Conservation (phyloP, 2,888 invertebrate genomes). For the Eumerus sabulonum region DNA sequence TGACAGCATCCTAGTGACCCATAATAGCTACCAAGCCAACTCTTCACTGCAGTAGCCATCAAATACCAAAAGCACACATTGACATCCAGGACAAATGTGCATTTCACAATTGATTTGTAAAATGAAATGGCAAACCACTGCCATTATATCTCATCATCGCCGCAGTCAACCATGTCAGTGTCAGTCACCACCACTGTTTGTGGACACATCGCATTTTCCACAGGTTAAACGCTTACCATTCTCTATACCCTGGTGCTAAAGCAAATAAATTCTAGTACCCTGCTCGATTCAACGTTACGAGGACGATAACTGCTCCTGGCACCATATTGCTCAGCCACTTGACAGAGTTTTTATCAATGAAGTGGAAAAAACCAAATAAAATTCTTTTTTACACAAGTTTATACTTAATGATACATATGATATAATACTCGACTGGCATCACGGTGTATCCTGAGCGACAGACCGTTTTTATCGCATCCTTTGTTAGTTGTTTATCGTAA, state of each 20-base stretch:
- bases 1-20: no score
- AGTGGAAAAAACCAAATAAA: no score
- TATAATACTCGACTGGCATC: no score
- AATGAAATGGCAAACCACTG: constrained; percentile 42
- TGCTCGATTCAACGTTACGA: background rate
- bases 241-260: constrained; percentile 16
- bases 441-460: constrained; percentile 27
- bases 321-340: constrained; percentile 38
- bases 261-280: constrained; percentile 31
- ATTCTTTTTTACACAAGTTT: no score
- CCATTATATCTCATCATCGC: constrained; percentile 12
- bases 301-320: constrained; percentile 4
- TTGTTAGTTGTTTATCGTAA: constrained; percentile 41
- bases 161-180: constrained; percentile 28
- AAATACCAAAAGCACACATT: no score
- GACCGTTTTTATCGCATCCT: constrained; percentile 42
- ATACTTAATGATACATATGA: no score
- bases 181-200: constrained; percentile 32
- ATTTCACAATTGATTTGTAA: constrained; percentile 55
- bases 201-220: constrained; percentile 58
- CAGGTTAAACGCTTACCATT: constrained; percentile 60
- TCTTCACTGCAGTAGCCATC: no score
- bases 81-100: constrained; percentile 6
- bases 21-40: no score
- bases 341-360: constrained; percentile 20